These are phyloP conservation scores for Chlorodrepanis virens DNA, from an alignment of 2,113 vertebrate species.

Conservation along the genomic window DNA sequence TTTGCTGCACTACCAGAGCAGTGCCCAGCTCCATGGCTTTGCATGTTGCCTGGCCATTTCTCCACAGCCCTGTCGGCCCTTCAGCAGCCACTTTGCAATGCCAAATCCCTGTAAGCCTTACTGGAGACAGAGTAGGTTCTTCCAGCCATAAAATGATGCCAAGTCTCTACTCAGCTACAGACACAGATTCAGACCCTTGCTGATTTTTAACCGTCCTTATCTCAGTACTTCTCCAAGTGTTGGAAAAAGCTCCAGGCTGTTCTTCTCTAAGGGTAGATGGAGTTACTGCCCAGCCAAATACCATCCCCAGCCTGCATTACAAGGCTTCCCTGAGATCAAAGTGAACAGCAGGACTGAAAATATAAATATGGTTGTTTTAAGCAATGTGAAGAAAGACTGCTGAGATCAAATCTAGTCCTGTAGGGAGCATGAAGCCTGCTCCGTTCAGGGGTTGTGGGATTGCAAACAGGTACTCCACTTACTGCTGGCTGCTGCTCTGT, in stretches of 20 bases:
- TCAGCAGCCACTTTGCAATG: not conserved
- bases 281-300: not conserved
- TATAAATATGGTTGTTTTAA: not conserved
- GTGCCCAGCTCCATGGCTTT: not conserved
- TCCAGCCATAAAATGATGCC: not conserved
- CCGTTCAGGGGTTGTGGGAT: fast-evolving
- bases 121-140: not conserved
- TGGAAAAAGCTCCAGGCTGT: not conserved
- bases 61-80: not conserved
- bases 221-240: not conserved
- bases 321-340: not conserved
- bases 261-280: not conserved
- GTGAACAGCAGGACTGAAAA: not conserved
- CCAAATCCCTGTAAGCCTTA: not conserved
- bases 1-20: not conserved
- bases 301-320: not conserved
- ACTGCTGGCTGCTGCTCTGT: not conserved
- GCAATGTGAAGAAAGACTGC: not conserved
- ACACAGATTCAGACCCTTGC: not conserved
- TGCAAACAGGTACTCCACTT: not conserved
- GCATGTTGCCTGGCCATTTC: not conserved
- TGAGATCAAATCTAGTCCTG: not conserved
- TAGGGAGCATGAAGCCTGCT: fast-evolving
- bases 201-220: not conserved
- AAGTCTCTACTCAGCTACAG: not conserved